Evolutionary conservation across 2,113 vertebrate genomes (phyloP), one percentile per base, ranked within the genome.

Genomic region (Hypocryptadius cinnamomeus): DNA sequence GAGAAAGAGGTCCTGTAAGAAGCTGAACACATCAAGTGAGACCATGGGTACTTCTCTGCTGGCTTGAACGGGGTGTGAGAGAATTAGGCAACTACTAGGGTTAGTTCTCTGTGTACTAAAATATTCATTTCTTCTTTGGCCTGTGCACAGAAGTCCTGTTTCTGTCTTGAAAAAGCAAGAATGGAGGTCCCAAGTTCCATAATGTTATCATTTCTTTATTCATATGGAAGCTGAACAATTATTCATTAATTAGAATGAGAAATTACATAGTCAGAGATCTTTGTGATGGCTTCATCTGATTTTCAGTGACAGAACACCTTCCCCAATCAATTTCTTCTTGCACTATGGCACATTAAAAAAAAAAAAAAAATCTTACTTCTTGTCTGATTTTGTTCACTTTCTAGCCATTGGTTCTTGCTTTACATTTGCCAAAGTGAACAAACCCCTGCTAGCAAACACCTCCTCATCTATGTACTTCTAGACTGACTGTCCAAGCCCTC

Each of bases 401-500:
- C 31, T 54, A 72, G 18, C 14, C 21, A 51, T 51, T 59, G 27
- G 2, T 27, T 73, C 14, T 63, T 66, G 45, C 18, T 50, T 89
- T 79, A 39, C 1, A 10, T 66, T 77, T 90, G 37, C 8, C 13
- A 60, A 15, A 50, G 33, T 84, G 65, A 81, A 87, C 2, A 61
- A 86, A 80, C 21, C 18, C 33, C 37, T 68, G 3, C 23, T 23
- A 64, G 28, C 13, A 83, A 87, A 61, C 72, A 5, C 33, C 8
- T 84, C 6, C 12, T 66, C 28, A 48, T 5, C 2, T 2, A 10
- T 2, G 2, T 45, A 33, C 9, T 53, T 59, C 27, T 51, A 54
- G 42, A 78, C 8, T 69, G 27, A 56, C 19, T 51, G 13, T 9
- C 5, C 42, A 66, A 90, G 4, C 3, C 4, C 2, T 1, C 0